Evolutionary conservation across 2,888 invertebrate genomes (phyloP).

Genomic region (Papilio gigon): DNA sequence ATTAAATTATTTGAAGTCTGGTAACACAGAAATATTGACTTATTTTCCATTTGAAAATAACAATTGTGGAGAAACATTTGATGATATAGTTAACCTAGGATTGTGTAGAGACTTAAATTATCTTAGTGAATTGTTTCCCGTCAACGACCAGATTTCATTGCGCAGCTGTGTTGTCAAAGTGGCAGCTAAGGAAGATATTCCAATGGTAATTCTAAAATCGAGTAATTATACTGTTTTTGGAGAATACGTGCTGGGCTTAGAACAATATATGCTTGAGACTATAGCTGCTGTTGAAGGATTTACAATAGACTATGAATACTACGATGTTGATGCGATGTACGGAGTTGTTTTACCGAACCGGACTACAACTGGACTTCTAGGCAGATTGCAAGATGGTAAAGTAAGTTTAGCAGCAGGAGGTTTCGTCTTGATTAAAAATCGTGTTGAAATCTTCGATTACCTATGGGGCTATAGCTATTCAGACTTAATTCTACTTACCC

Average conservation of each 20-base stretch:
- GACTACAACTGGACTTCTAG: slow-evolving; percentile 58
- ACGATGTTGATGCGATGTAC: slow-evolving; percentile 44
- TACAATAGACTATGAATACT: slow-evolving; percentile 50
- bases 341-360: slow-evolving; percentile 59
- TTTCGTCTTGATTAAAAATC: slow-evolving; percentile 57
- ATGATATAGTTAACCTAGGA: slow-evolving; percentile 50
- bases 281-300: slow-evolving; percentile 54
- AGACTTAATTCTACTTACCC: slow-evolving; percentile 54
- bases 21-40: slow-evolving; percentile 48
- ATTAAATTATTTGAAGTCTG: slow-evolving; percentile 45
- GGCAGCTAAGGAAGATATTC: slow-evolving; percentile 53
- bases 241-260: slow-evolving; percentile 53
- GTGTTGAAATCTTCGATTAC: slow-evolving; percentile 60
- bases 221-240: slow-evolving; percentile 50
- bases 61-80: slow-evolving; percentile 54
- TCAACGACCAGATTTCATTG: slow-evolving; percentile 44
- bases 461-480: slow-evolving; percentile 60
- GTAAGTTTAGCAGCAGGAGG: slow-evolving; percentile 60
- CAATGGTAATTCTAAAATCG: slow-evolving; percentile 53
- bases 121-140: slow-evolving; percentile 45
- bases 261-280: slow-evolving; percentile 59
- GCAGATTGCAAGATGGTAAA: slow-evolving; percentile 51
- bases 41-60: slow-evolving; percentile 56
- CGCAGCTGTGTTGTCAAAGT: slow-evolving; percentile 57
- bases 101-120: slow-evolving; percentile 49